Conservation (phyloP, 1,140 invertebrate genomes). For the Neodiprion pinetum region DNA sequence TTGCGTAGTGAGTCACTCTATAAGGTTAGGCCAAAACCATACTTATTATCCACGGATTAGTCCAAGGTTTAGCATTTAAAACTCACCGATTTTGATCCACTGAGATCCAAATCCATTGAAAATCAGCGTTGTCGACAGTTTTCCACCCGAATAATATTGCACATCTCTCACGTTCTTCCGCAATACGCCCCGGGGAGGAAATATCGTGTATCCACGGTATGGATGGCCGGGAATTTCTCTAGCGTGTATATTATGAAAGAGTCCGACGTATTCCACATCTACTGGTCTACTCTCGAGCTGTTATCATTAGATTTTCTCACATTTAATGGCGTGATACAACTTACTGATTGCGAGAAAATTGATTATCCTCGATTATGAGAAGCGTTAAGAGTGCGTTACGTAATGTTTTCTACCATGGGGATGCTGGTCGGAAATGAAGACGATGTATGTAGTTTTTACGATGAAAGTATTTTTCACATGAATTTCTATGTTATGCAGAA, state of each 20-base stretch:
- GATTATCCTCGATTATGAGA: neutral
- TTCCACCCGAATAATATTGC: conserved; percentile 67
- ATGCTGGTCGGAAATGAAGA: too few relatives aligned
- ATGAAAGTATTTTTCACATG: too few relatives aligned
- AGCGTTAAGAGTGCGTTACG: neutral
- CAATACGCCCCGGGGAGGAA: conserved; percentile 50
- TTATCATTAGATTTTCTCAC: neutral
- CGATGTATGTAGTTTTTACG: too few relatives aligned
- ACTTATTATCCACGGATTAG: too few relatives aligned
- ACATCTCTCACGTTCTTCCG: conserved; percentile 58
- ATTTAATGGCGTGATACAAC: neutral
- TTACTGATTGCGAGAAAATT: neutral
- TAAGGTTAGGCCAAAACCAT: too few relatives aligned
- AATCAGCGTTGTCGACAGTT: conserved; percentile 82
- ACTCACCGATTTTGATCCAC: conserved; percentile 84
- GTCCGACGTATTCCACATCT: conserved; percentile 65
- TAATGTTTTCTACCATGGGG: conserved; percentile 37
- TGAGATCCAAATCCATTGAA: conserved; percentile 93
- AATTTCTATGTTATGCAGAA: too few relatives aligned
- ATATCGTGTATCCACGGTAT: conserved; percentile 66
- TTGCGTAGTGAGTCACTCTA: too few relatives aligned
- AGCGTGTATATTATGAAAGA: conserved; percentile 62
- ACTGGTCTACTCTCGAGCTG: conserved; percentile 58
- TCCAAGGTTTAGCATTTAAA: conserved; percentile 36
- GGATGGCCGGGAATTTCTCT: conserved; percentile 68